phyloP scores from a whole-genome alignment of 1,140 invertebrate genomes.

The Hermatobates lingyangjiaoensis region DNA sequence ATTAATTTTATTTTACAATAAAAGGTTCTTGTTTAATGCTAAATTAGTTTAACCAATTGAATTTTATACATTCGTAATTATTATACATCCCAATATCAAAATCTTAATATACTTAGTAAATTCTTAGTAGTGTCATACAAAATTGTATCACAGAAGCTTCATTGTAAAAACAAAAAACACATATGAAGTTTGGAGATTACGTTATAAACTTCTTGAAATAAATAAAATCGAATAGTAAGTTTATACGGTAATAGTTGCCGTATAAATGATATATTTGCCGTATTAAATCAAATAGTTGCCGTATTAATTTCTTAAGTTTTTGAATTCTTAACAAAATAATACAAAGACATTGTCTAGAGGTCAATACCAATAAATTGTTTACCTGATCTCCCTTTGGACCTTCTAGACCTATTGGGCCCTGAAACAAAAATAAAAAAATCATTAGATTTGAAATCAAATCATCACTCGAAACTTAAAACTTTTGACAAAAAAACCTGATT shows the following conservation, averaged over 20 bases:
- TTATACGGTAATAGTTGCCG: background rate
- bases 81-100: no score
- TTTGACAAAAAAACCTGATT: no score
- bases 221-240: background rate
- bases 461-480: no score
- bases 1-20: no score
- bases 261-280: background rate
- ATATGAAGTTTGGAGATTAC: background rate
- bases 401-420: constrained; percentile 85
- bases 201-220: background rate
- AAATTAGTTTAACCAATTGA: no score
- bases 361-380: constrained; percentile 25
- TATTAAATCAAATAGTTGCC: background rate
- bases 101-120: no score
- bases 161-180: no score
- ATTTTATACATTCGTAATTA: no score
- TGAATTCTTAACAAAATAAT: background rate
- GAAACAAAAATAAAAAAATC: constrained; percentile 23
- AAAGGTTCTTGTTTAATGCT: no score
- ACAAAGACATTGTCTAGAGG: background rate
- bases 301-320: background rate
- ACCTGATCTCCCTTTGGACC: constrained; percentile 85
- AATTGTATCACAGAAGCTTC: no score
- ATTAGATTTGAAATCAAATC: no score
- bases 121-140: no score